These are phyloP conservation scores for Phoeniculus purpureus DNA, from an alignment of 2,797 vertebrate species.

Conservation along the genomic window DNA sequence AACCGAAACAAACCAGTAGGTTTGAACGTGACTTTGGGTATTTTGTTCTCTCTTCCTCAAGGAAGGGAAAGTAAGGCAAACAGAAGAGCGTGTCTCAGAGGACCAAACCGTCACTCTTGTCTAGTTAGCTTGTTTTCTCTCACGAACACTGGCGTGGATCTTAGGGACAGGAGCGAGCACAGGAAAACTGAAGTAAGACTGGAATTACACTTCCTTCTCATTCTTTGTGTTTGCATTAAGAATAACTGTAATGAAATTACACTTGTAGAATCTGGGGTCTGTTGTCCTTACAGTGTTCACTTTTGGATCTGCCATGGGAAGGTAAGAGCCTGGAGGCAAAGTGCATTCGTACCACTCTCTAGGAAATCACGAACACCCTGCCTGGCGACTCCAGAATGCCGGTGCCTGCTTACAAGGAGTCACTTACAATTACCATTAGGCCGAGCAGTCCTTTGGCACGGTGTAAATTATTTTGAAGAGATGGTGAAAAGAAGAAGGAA, in stretches of 20 bases:
- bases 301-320: background rate
- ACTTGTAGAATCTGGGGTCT: background rate
- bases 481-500: background rate
- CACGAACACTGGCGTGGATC: background rate
- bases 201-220: background rate
- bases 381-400: background rate
- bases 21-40: background rate
- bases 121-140: background rate
- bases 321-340: background rate
- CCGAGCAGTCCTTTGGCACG: background rate
- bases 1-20: constrained; percentile 9
- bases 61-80: background rate
- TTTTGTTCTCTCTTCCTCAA: background rate
- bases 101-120: background rate
- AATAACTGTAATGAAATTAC: background rate
- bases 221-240: background rate
- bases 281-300: background rate
- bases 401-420: background rate
- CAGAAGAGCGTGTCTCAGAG: background rate
- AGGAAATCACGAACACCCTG: background rate
- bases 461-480: background rate
- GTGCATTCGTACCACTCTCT: background rate
- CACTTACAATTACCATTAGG: background rate
- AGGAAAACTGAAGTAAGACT: background rate
- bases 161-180: background rate